Conservation (phyloP, 2,113 vertebrate genomes). For the Pycnonotus jocosus region DNA sequence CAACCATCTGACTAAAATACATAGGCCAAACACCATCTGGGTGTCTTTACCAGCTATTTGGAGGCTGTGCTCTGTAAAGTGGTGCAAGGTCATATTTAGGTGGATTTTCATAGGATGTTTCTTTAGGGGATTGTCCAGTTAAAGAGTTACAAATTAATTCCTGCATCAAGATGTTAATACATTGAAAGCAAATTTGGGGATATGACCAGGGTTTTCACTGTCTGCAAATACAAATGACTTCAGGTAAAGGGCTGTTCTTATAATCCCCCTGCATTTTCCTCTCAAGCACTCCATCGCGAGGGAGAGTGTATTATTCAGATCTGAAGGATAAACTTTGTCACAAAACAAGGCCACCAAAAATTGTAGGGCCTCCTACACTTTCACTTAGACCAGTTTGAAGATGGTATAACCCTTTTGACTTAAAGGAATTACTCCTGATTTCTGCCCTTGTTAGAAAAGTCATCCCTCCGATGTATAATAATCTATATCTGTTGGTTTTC, state of each 20-base stretch:
- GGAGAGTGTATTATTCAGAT: conserved; percentile 45
- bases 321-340: conserved; percentile 58
- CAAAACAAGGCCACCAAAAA: conserved; percentile 54
- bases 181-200: conserved; percentile 57
- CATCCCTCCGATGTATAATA: conserved; percentile 16
- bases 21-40: conserved; percentile 70
- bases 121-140: conserved; percentile 55
- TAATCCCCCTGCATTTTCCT: conserved; percentile 30
- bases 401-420: neutral
- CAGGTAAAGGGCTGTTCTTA: conserved; percentile 58
- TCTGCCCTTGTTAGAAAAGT: conserved; percentile 39
- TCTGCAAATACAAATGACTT: conserved; percentile 38
- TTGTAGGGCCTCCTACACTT: conserved; percentile 1
- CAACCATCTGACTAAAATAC: conserved; percentile 74
- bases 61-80: conserved; percentile 70
- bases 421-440: conserved; percentile 25
- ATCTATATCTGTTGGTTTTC: conserved; percentile 57
- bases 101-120: conserved; percentile 62
- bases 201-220: conserved; percentile 57
- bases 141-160: conserved; percentile 66
- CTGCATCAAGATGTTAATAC: conserved; percentile 52
- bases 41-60: conserved; percentile 67
- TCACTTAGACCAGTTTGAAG: neutral
- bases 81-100: conserved; percentile 68
- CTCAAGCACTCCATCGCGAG: neutral